Conservation (phyloP, 2,113 vertebrate genomes). For the Columba janthina region DNA sequence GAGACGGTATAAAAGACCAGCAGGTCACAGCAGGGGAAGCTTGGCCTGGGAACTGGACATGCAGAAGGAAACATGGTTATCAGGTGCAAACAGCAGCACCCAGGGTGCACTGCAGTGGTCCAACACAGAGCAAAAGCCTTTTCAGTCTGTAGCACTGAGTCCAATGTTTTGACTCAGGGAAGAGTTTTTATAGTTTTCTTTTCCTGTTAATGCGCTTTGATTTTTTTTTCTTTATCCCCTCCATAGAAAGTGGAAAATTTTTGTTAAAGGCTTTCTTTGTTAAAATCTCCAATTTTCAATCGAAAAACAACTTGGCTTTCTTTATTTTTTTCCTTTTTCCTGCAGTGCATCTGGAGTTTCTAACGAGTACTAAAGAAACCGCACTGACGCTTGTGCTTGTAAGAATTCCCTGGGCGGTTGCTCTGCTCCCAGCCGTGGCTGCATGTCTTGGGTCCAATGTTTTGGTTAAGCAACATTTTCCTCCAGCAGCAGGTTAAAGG, state of each 20-base stretch:
- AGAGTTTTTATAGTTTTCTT: neutral
- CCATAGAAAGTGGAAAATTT: neutral
- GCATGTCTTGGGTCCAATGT: too few species aligned
- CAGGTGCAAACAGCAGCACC: neutral
- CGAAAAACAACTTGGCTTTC: neutral
- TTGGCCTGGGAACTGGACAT: too few species aligned
- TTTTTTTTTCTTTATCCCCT: neutral
- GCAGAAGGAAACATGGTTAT: neutral
- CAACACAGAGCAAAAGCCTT: neutral
- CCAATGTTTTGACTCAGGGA: neutral
- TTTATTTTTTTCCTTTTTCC: neutral
- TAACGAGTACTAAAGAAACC: neutral
- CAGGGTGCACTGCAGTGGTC: neutral
- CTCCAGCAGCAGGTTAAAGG: neutral
- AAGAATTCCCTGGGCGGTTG: neutral
- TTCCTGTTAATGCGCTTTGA: neutral
- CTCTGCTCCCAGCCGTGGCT: too few species aligned
- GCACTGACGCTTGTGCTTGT: neutral
- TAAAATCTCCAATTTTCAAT: neutral
- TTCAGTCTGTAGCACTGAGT: neutral
- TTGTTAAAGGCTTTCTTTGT: neutral
- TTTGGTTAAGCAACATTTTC: neutral
- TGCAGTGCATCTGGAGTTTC: neutral
- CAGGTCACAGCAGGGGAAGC: too few species aligned
- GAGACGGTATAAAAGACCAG: too few species aligned